A percentile compares a stretch with the other conserved stretches of the same genome.
These are phyloP conservation scores for Oncopodura yosiiana DNA, from an alignment of 1,140 invertebrate species.

Conservation along the genomic window DNA sequence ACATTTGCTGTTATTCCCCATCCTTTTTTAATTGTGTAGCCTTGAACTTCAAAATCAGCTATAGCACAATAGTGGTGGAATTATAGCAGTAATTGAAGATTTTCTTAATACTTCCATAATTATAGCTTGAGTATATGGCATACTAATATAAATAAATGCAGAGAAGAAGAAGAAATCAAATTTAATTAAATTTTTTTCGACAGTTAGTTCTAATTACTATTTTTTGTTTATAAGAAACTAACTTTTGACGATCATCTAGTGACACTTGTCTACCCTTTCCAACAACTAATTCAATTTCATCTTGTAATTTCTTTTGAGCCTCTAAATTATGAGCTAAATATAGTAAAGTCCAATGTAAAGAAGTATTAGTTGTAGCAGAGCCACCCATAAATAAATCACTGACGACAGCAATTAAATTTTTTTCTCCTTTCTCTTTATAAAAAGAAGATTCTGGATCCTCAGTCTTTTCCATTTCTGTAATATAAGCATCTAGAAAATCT, in stretches of 20 bases:
- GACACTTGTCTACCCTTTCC: slow-evolving; percentile 49
- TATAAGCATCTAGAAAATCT: too few relatives aligned
- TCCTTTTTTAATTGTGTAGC: slow-evolving; percentile 39
- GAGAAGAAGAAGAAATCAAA: neutral
- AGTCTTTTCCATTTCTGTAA: too few relatives aligned
- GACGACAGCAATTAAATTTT: slow-evolving; percentile 5
- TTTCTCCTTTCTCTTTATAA: too few relatives aligned
- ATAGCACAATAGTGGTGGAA: too few relatives aligned
- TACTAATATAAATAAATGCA: slow-evolving; percentile 44
- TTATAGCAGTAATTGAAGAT: neutral
- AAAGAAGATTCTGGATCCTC: too few relatives aligned
- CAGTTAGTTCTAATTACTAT: neutral
- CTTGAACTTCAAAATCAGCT: slow-evolving; percentile 32
- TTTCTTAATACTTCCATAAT: too few relatives aligned
- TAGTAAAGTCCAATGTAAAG: slow-evolving; percentile 41
- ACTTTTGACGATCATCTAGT: slow-evolving; percentile 59
- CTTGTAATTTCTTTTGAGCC: slow-evolving; percentile 38
- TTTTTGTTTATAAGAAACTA: slow-evolving; percentile 38
- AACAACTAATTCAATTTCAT: slow-evolving; percentile 39
- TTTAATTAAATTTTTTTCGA: slow-evolving; percentile 3
- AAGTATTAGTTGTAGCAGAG: slow-evolving; percentile 43
- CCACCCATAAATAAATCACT: slow-evolving; percentile 26
- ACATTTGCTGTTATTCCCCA: slow-evolving; percentile 40
- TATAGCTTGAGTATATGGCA: slow-evolving; percentile 73
- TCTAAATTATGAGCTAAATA: slow-evolving; percentile 39